Evolutionary conservation across 2,888 invertebrate genomes (phyloP).

Genomic region (Tetramorium bicarinatum): DNA sequence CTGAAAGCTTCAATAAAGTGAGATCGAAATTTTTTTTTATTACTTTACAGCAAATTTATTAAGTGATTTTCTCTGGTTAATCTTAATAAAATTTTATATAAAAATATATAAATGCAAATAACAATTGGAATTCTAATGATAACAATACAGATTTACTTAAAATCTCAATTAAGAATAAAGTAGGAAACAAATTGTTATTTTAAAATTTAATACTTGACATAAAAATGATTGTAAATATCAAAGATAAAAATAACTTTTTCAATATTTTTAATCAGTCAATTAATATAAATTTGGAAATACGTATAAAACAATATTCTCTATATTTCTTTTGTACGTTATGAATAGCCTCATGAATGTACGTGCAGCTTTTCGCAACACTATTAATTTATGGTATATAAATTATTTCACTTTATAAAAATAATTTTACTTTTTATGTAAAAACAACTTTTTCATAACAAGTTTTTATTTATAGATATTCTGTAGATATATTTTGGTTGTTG

Average conservation of each 20-base stretch:
- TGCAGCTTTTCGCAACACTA: background rate
- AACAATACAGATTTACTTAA: background rate
- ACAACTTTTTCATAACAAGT: background rate
- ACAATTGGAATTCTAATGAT: background rate
- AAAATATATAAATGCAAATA: background rate
- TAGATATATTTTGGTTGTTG: slow-evolving; percentile 8
- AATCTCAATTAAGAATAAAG: background rate
- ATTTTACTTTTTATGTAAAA: background rate
- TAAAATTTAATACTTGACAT: background rate
- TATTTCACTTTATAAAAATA: background rate
- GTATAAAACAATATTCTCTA: background rate
- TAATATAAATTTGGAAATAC: background rate
- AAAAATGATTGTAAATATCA: background rate
- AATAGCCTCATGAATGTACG: background rate
- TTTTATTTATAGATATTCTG: slow-evolving; percentile 37
- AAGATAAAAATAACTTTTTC: background rate
- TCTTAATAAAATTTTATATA: background rate
- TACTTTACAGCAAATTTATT: too few relatives aligned
- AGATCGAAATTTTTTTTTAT: slow-evolving; percentile 6
- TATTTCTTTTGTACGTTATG: background rate
- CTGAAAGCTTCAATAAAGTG: slow-evolving; percentile 3
- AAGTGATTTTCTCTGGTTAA: background rate
- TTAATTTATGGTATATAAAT: background rate
- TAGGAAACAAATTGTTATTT: background rate
- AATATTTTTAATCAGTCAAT: background rate